Percentiles rank a stretch among this genome's conserved stretches.
Conservation (phyloP, 2,888 invertebrate genomes). For the Mesopsocus fuscifrons region DNA sequence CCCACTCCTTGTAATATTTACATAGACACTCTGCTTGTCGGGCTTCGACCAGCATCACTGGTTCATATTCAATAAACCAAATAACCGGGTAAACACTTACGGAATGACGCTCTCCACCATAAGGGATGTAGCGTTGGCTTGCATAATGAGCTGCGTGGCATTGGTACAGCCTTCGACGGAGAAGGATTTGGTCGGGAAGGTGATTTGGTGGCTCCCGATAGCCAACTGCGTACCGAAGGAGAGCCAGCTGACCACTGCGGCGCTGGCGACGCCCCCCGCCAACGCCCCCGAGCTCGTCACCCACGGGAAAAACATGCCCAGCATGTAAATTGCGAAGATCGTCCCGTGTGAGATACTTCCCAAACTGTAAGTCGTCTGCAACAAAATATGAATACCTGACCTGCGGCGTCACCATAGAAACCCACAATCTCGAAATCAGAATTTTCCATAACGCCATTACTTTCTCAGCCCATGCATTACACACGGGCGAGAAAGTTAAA, state of each 20-base stretch:
- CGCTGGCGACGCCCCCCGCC: slow-evolving; percentile 17
- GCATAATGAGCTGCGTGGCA: no score
- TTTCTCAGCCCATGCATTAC: no score
- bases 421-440: background rate
- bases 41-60: no score
- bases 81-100: no score
- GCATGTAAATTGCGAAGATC: slow-evolving; percentile 18
- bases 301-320: slow-evolving; percentile 21
- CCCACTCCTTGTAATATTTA: no score
- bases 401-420: background rate
- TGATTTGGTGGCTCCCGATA: slow-evolving; percentile 18
- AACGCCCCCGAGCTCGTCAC: slow-evolving; percentile 20
- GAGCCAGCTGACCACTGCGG: slow-evolving; percentile 18
- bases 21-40: no score
- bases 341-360: slow-evolving; percentile 19
- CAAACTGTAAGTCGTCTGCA: slow-evolving; percentile 18
- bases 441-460: no score
- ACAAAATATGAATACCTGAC: background rate
- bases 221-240: slow-evolving; percentile 19
- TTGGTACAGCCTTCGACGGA: slow-evolving; percentile 17
- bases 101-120: no score
- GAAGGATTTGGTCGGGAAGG: slow-evolving; percentile 18
- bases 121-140: no score
- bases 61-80: no score
- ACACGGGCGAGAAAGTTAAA: no score